Conservation (phyloP, 2,113 vertebrate genomes). For the Cranoglanis bouderius region DNA sequence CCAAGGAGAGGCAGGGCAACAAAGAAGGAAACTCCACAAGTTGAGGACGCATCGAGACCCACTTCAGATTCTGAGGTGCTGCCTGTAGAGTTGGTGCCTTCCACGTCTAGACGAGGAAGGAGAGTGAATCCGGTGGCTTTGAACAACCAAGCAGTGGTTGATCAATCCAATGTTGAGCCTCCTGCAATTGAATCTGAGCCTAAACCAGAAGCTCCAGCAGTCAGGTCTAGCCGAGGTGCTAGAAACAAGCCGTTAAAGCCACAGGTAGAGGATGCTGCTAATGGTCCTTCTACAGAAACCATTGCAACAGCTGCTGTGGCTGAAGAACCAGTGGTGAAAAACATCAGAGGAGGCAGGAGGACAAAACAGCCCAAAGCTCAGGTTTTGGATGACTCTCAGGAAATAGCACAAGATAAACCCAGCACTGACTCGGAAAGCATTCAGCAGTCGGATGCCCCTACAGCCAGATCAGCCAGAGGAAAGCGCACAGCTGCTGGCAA, state of each 20-base stretch:
- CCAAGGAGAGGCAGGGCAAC: slow-evolving; percentile 22
- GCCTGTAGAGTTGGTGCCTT: too few species aligned
- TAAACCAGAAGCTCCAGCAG: neutral
- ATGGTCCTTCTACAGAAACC: slow-evolving; percentile 20
- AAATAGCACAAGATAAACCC: neutral
- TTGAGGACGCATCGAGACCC: neutral
- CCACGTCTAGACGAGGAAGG: slow-evolving; percentile 37
- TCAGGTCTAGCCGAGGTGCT: slow-evolving; percentile 51
- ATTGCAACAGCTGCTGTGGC: neutral
- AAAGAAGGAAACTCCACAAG: neutral
- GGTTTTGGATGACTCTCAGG: neutral
- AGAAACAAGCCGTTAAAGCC: slow-evolving; percentile 42
- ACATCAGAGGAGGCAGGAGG: slow-evolving; percentile 1
- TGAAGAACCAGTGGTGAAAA: slow-evolving; percentile 14
- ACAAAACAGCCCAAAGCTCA: slow-evolving; percentile 21
- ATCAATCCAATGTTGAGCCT: slow-evolving; percentile 8
- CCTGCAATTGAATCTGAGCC: slow-evolving; percentile 2
- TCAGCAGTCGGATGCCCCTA: neutral
- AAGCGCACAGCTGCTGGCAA: neutral
- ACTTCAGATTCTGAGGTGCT: neutral
- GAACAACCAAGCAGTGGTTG: neutral
- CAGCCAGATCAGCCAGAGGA: slow-evolving; percentile 11
- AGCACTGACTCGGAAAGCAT: neutral
- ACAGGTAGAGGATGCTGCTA: slow-evolving; percentile 23
- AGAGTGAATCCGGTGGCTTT: slow-evolving; percentile 17